A percentile compares a stretch with the other conserved stretches of the same genome.
Evolutionary conservation across 2,113 vertebrate genomes (phyloP).

Genomic region (Trachemys scripta): DNA sequence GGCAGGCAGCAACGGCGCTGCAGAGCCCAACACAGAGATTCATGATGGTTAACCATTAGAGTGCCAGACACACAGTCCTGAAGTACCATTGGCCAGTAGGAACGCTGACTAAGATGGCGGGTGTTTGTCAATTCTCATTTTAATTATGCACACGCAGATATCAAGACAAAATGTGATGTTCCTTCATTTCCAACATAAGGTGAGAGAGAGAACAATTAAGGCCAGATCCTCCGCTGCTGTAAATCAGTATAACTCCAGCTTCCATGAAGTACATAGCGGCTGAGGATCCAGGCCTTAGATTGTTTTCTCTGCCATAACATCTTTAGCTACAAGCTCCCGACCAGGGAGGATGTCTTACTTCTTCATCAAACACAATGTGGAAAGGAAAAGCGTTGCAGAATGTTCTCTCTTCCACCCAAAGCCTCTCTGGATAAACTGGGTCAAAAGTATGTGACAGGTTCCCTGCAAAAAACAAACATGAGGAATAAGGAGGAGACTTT

Average conservation of each 20-base stretch:
- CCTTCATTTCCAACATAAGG: background rate
- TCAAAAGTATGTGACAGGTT: constrained; percentile 61
- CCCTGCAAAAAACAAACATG: constrained; percentile 51
- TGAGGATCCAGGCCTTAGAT: background rate
- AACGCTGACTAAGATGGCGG: background rate
- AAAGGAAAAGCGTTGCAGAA: constrained; percentile 85
- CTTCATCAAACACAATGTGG: constrained; percentile 81
- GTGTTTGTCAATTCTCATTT: background rate
- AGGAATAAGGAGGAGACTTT: background rate
- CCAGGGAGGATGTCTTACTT: constrained; percentile 62
- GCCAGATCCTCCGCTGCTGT: background rate
- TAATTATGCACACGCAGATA: background rate
- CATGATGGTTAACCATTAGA: background rate
- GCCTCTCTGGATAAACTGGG: constrained; percentile 77
- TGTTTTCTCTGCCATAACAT: background rate
- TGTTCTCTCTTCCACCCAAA: constrained; percentile 79
- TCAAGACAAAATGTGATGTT: background rate
- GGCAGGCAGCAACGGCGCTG: background rate
- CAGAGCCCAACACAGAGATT: background rate
- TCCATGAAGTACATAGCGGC: background rate
- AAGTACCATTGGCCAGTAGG: background rate
- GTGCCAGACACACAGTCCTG: background rate
- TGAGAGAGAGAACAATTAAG: background rate
- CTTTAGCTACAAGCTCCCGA: background rate
- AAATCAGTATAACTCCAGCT: background rate